Evolutionary conservation across 2,797 vertebrate genomes (phyloP), one percentile per base, ranked within the genome.

Genomic region (Erethizon dorsatum): DNA sequence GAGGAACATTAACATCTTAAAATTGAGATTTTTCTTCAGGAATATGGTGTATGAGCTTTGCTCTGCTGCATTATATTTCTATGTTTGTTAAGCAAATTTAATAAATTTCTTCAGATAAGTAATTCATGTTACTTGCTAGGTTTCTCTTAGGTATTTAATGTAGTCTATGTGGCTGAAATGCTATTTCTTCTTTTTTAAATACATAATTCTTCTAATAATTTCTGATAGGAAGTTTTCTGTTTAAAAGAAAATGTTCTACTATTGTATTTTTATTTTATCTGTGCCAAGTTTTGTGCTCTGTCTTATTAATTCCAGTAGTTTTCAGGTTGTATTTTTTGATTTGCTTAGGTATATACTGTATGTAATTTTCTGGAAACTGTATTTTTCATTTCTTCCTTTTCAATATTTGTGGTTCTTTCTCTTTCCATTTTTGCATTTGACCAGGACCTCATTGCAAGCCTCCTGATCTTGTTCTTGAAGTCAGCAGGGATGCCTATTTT

Each of bases 181-280:
- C 41, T 75, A 47, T 75, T 24, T 73, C 37, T 67, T 67, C 65
- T 26, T 73, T 71, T 73, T 11, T 24, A 73, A 24, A 73, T 45
- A 73, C 41, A 45, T 26, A 47, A 26, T 52, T 78, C 75, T 78
- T 96, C 80, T 67, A 88, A 47, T 73, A 88, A 22, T 92, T 96
- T 96, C 54, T 95, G 50, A 82, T 61, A 84, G 65, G 12, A 73
- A 75, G 75, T 78, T 61, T 95, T 78, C 69, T 88, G 73, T 63
- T 95, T 84, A 88, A 94, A 86, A 69, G 37, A 95, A 97, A 95
- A 95, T 94, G 45, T 86, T 95, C 52, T 89, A 71, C 24, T 79
- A 71, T 86, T 88, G 47, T 22, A 47, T 89, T 56, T 80, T 77
- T 94, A 82, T 91, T 94, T 95, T 95, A 6, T 80, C 77, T 80